Evolutionary conservation across 2,797 vertebrate genomes (phyloP).

Genomic region (Falco cherrug): DNA sequence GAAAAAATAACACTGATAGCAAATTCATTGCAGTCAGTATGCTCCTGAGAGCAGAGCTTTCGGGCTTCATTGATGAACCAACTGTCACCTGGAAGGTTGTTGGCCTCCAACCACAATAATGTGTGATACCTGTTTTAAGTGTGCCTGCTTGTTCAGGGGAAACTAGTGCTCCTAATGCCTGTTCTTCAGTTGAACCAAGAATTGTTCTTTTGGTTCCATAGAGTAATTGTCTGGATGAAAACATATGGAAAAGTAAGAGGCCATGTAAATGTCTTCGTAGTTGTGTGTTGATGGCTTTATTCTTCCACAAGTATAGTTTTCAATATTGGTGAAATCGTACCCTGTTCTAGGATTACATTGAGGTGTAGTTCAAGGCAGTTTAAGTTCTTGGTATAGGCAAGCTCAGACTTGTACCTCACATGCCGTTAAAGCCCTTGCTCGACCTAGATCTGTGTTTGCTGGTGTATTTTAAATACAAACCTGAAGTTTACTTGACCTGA

Average conservation of each 20-base stretch:
- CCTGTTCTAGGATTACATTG: neutral
- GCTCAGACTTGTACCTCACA: neutral
- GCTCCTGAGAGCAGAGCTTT: neutral
- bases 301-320: neutral
- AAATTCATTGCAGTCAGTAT: neutral
- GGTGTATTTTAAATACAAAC: neutral
- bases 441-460: neutral
- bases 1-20: neutral
- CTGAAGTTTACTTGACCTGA: neutral
- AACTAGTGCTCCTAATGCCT: neutral
- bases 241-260: neutral
- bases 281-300: neutral
- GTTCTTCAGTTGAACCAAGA: neutral
- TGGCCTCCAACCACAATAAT: neutral
- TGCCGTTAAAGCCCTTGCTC: neutral
- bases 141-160: neutral
- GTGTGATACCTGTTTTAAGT: neutral
- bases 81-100: neutral
- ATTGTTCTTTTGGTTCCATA: neutral
- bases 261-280: neutral
- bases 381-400: neutral
- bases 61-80: neutral
- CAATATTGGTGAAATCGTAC: neutral
- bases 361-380: neutral
- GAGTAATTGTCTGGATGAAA: neutral